These are phyloP conservation scores for Hermaeophaga mercurialis DNA, from an alignment of 2,888 invertebrate genomes.

Conservation along the genomic window DNA sequence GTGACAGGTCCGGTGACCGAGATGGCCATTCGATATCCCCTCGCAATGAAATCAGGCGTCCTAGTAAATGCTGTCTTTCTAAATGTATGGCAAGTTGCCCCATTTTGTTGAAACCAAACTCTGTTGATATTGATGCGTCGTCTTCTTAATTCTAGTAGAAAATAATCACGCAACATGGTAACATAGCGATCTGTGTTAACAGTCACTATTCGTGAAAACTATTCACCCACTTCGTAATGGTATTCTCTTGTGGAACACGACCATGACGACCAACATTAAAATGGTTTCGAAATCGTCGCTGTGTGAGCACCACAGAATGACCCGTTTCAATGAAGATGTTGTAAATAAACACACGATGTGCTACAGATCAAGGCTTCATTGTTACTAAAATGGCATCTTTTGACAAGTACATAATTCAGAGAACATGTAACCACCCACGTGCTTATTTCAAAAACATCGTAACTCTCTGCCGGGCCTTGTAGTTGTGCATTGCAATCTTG, in stretches of 20 bases:
- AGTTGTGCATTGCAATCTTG: no score
- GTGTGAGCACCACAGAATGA: neutral
- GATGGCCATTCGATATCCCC: neutral
- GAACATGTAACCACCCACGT: no score
- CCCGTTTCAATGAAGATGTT: neutral
- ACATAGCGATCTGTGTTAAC: neutral
- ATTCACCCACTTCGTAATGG: no score
- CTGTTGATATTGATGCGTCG: no score
- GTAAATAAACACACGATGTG: neutral
- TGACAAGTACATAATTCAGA: neutral
- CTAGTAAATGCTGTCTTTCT: neutral
- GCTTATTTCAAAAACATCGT: no score
- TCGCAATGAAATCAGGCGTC: neutral
- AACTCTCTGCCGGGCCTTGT: no score
- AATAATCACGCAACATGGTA: neutral
- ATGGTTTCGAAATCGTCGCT: neutral
- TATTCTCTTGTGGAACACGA: neutral
- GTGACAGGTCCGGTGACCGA: neutral
- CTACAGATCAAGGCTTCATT: neutral
- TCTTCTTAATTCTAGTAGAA: no score
- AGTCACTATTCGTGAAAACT: no score
- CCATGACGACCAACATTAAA: neutral
- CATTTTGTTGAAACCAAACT: neutral
- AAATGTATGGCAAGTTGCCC: neutral
- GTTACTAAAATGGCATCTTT: neutral